Evolutionary conservation across 2,888 invertebrate genomes (phyloP).

Genomic region (Ceriagrion tenellum): DNA sequence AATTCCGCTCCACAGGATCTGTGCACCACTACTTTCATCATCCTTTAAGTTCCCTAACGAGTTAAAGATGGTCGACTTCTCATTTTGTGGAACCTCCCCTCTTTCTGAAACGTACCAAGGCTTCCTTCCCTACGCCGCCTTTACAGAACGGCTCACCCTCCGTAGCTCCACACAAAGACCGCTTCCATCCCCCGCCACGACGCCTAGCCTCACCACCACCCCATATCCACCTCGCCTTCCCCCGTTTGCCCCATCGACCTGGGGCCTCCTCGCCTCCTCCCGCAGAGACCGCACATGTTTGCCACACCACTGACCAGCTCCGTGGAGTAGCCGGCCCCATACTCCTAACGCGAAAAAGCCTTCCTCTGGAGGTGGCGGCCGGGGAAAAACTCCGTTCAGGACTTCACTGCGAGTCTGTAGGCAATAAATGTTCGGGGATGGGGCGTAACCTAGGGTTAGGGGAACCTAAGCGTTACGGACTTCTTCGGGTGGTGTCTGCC

Average conservation of each 20-base stretch:
- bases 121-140: neutral
- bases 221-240: no score
- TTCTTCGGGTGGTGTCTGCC: neutral
- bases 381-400: neutral
- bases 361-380: neutral
- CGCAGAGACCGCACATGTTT: neutral
- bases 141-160: no score
- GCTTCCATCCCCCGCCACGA: no score
- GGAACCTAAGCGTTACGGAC: neutral
- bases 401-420: neutral
- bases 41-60: neutral
- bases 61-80: constrained; percentile 42
- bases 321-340: neutral
- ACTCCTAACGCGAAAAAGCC: neutral
- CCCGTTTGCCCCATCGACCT: no score
- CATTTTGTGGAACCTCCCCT: neutral
- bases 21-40: neutral
- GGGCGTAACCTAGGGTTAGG: no score
- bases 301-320: neutral
- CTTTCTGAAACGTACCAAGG: neutral
- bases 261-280: neutral
- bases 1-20: neutral
- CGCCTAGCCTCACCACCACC: no score
- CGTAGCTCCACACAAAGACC: no score
- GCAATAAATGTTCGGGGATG: no score